Conservation (phyloP, 2,797 vertebrate genomes). For the Pseudochirops corinnae region DNA sequence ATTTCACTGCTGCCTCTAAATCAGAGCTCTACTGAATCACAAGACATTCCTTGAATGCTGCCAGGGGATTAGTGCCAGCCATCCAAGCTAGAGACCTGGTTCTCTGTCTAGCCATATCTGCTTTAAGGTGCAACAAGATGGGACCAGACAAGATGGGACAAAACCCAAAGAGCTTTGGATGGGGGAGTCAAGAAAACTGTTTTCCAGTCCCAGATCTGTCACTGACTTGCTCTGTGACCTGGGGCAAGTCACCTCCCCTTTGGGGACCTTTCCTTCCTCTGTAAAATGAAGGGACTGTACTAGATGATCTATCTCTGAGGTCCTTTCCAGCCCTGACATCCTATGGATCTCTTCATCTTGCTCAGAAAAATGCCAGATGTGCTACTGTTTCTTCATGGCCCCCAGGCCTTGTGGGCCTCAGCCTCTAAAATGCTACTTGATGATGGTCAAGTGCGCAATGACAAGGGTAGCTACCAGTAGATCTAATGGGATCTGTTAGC, state of each 20-base stretch:
- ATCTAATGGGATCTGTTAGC: background rate
- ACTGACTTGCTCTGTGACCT: background rate
- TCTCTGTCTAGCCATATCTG: background rate
- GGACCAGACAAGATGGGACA: background rate
- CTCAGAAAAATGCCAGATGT: background rate
- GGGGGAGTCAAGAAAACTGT: background rate
- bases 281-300: background rate
- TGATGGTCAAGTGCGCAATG: background rate
- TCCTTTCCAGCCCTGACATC: background rate
- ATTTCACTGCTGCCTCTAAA: background rate
- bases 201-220: background rate
- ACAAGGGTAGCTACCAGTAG: background rate
- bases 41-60: background rate
- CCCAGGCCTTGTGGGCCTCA: background rate
- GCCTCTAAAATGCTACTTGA: background rate
- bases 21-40: slow-evolving; percentile 19
- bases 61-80: background rate
- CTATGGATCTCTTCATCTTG: background rate
- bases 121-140: background rate
- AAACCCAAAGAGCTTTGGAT: background rate
- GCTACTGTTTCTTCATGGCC: background rate
- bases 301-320: background rate
- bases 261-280: background rate
- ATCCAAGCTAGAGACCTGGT: background rate
- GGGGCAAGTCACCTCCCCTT: background rate